phyloP scores from a whole-genome alignment of 2,888 invertebrate species.

The Abrostola triplasia region DNA sequence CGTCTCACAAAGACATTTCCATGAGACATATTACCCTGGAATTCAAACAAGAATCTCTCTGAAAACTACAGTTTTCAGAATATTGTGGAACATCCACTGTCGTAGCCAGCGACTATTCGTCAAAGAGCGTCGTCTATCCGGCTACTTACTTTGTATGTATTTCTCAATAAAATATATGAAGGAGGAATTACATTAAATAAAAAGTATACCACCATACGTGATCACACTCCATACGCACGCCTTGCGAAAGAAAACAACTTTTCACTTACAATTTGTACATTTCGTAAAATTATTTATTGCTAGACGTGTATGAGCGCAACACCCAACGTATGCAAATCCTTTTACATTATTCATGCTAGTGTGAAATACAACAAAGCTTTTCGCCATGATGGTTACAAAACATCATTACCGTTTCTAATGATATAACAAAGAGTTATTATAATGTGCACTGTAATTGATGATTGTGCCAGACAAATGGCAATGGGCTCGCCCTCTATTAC shows the following conservation, averaged over 20 bases:
- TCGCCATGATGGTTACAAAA: conserved; percentile 9
- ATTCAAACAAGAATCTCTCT: conserved; percentile 40
- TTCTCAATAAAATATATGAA: too few species aligned
- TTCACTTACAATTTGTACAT: background rate
- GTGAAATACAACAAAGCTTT: conserved; percentile 8
- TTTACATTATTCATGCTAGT: conserved; percentile 18
- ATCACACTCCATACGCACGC: too few species aligned
- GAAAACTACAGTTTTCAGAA: conserved; percentile 35
- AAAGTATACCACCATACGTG: too few species aligned
- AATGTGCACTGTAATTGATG: too few species aligned
- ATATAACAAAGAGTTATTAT: background rate
- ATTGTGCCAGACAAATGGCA: too few species aligned
- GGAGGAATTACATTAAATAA: too few species aligned
- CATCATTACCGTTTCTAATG: conserved; percentile 14
- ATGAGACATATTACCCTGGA: conserved; percentile 13
- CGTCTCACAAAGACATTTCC: conserved; percentile 42
- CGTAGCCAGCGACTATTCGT: too few species aligned
- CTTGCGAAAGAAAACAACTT: conserved; percentile 1
- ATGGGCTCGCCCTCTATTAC: too few species aligned
- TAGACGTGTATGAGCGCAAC: background rate
- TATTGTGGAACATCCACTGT: conserved; percentile 1
- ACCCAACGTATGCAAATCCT: conserved; percentile 22
- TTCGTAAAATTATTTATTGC: conserved; percentile 2
- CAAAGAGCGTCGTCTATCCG: too few species aligned
- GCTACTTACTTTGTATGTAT: too few species aligned